A percentile compares a stretch with the other conserved stretches of the same genome.
These are phyloP conservation scores for Amphibalanus amphitrite DNA, from an alignment of 1,140 invertebrate genomes.

Conservation along the genomic window DNA sequence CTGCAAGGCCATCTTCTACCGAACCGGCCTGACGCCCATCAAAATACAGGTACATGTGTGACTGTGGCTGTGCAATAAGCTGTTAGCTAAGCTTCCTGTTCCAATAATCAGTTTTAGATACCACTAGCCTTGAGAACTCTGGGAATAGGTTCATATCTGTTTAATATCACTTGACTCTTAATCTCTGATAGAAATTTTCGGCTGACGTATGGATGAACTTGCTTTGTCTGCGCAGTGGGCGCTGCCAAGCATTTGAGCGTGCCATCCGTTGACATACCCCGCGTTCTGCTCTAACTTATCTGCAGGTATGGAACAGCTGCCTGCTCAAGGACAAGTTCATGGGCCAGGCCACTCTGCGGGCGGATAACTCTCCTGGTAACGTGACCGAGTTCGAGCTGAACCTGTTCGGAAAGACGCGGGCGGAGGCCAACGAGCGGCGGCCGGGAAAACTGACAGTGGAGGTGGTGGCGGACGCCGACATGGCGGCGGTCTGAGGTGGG, in stretches of 20 bases:
- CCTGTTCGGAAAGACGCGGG: not conserved
- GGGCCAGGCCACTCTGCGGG: conserved; percentile 23
- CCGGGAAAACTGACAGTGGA: not conserved
- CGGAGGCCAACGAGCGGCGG: not conserved
- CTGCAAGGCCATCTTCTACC: conserved; percentile 33
- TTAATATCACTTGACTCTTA: not conserved
- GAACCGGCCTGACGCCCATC: conserved; percentile 28
- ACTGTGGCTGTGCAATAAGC: not conserved
- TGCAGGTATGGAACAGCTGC: conserved; percentile 29
- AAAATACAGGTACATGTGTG: conserved; percentile 23
- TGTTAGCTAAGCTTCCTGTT: not conserved
- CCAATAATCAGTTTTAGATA: not conserved
- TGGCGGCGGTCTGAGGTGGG: not conserved
- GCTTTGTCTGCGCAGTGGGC: not conserved
- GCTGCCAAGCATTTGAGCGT: not conserved
- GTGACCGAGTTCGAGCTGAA: not conserved
- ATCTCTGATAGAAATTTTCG: not conserved
- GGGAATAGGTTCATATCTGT: not conserved
- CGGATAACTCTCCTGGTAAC: conserved; percentile 8
- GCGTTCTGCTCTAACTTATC: conserved; percentile 4
- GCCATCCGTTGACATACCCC: not conserved
- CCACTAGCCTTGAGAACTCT: not conserved
- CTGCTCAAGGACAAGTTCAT: conserved; percentile 28
- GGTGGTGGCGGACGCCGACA: not conserved
- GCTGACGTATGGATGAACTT: too few relatives aligned